Evolutionary conservation across 2,797 vertebrate genomes (phyloP), one percentile per base, ranked within the genome.

Genomic region (Psittacula echo): DNA sequence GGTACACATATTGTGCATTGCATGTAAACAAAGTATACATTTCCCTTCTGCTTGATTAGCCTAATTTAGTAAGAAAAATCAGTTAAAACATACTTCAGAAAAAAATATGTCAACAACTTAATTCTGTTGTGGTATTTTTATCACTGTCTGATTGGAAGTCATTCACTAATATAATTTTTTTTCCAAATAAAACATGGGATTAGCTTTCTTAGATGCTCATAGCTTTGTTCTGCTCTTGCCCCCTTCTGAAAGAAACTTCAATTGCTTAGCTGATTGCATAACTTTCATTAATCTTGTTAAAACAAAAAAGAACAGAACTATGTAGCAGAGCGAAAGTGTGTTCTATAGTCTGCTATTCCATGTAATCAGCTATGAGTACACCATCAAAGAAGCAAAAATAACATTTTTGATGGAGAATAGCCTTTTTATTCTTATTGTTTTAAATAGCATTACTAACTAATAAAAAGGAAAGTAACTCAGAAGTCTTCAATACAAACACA

Each of bases 301-400:
- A 60, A 78, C 68, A 65, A 96, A 95, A 81, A 92, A 62, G 51
- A 66, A 58, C 8, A 39, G 13, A 92, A 30, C 51, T 54, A 70
- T 47, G 39, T 12, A 65, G 27, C 13, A n/a, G 60, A 90, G 23
- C 18, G 39, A 97, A 95, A 95, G 53, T 78, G 41, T 73, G 27
- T 32, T 96, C 82, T 94, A 95, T 94, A 81, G 90, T 87, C 71
- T 89, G 42, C 34, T 54, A 96, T 94, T 97, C 91, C 48, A 94
- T n/a, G 10, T 56, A 93, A 96, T 92, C 83, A 85, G 39, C 82
- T 73, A 76, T 51, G 27, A 96, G 58, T 54, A 72, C 60, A 76
- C 44, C 71, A 93, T 27, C 78, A 93, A 95, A 96, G 61, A 27
- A 71, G 24, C 51, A 89, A 92, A 89, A 87, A 90, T 54, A 94